Base-by-base conservation (phyloP, 2,797 vertebrate genomes). In the Lacerta agilis region DNA sequence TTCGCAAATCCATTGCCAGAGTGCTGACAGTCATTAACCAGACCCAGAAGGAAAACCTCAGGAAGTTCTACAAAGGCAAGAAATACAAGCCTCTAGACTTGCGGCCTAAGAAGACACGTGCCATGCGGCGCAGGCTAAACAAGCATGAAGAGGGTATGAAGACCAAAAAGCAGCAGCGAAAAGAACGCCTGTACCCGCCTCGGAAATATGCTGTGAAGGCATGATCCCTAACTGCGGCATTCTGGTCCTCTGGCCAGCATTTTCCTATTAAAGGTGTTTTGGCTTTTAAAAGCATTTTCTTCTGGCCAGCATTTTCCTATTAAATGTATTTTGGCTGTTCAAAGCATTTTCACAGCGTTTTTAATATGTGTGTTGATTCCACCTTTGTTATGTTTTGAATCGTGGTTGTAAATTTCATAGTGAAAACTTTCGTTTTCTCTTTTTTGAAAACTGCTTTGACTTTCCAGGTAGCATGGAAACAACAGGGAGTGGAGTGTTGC, bases 21-120 rank as follows among this genome's bases (percentile, higher is more conserved):
- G 99, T 99, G 66, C 94, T 99, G 85, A 99, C 99, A 2, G 99
- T 99, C 69, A 99, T 99, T 96, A 99, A 99, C 94, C 99, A 99
- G 97, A 99, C 99, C 27, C 99, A 99, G 96, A 99, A 99, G 86
- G 99, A 99, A 96, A 99, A 99, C 92, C 95, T 99, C 95, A 98
- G 99, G 95, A 99, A 99, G 90, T 99, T 99, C 93, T 99, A 99
- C 95, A 99, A 99, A 97, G 99, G 98, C 67, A 99, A 99, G 95
- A 99, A 99, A 95, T 99, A 99, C 95, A 99, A 99, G 95, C 99
- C 99, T 66, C 96, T 99, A 64, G 99, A 99, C 72, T 97, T 99
- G 97, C 98, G 99, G 94, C 99, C 99, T 86, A 99, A 98, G 97
- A 99, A 99, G 49, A 55, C 49, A 55, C 49, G 49, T 55, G 49